Percentiles rank a stretch among this genome's conserved stretches.
phyloP scores from a whole-genome alignment of 2,888 invertebrate genomes.

The Gymnocheta viridis region DNA sequence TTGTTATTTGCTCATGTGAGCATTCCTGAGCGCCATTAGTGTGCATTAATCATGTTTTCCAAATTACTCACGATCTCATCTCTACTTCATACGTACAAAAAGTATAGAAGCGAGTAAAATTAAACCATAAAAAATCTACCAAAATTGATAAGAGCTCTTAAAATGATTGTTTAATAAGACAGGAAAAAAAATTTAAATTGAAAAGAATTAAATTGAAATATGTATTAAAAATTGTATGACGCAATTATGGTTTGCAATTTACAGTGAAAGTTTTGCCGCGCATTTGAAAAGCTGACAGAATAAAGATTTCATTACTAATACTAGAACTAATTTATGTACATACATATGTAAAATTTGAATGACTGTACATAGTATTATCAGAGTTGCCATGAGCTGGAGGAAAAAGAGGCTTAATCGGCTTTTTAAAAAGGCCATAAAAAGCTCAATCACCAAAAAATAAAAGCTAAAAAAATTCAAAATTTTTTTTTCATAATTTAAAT shows the following conservation, averaged over 20 bases:
- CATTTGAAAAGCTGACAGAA: constrained; percentile 12
- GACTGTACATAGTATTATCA: neutral
- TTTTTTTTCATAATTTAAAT: too few species aligned
- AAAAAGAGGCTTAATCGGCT: too few species aligned
- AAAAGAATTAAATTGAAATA: neutral
- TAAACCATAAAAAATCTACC: neutral
- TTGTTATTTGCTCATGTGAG: too few species aligned
- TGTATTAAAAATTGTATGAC: constrained; percentile 52
- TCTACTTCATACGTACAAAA: constrained; percentile 1
- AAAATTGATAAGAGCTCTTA: constrained; percentile 52
- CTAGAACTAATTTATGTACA: neutral
- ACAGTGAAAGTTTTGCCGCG: constrained; percentile 50
- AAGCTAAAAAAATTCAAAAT: too few species aligned
- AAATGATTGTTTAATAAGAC: neutral
- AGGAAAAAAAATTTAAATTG: neutral
- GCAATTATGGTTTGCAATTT: constrained; percentile 54
- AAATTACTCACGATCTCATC: too few species aligned
- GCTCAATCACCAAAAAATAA: too few species aligned
- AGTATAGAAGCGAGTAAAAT: neutral
- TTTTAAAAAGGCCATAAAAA: too few species aligned
- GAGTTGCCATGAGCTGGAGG: too few species aligned
- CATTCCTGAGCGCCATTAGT: too few species aligned
- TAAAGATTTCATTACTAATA: neutral
- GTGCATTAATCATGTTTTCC: too few species aligned
- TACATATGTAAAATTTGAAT: neutral